Evolutionary conservation across 2,888 invertebrate species (phyloP), one percentile per base, ranked within the genome.

Genomic region (Euclidia mi): DNA sequence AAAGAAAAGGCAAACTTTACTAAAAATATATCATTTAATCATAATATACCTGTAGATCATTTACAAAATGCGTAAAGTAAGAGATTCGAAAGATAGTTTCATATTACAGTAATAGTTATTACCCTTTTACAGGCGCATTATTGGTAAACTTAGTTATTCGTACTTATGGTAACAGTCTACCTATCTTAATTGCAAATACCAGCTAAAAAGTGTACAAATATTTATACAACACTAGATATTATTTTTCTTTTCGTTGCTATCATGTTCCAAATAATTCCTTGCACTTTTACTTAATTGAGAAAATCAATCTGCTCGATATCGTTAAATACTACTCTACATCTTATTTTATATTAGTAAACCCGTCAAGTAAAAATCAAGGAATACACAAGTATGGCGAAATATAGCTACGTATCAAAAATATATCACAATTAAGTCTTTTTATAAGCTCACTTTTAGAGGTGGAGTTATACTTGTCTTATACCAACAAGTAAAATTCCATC

Each of bases 341-440:
- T n/a, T 41, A 40, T 47, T 41, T 32, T 48, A 43, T 17, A 47
- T 49, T 35, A 45, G 34, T 28, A 48, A 45, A 50, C 11, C 14
- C 37, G 62, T 84, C 83, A 79, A 84, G 84, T 83, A 81, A 83
- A 82, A 84, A 80, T 84, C 84, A 82, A 82, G 79, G 78, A 78
- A 73, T 74, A 61, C 3, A 47, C 44, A 42, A 47, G 20, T 28
- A 58, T 41, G 18, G 56, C 34, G 35, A 18, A 50, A 14, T 56
- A 50, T 61, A 59, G 43, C 38, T 42, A 52, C 25, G 35, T 53
- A 47, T 55, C 55, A 48, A 55, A 67, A 75, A 71, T 73, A 79
- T 79, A 79, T 79, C 81, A 79, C 81, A 79, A 67, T 70, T 42
- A 59, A 62, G 45, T 66, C 62, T 56, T 61, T 52, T 57, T 14